phyloP scores from a whole-genome alignment of 2,113 vertebrate species.

The Nesogale talazaci region DNA sequence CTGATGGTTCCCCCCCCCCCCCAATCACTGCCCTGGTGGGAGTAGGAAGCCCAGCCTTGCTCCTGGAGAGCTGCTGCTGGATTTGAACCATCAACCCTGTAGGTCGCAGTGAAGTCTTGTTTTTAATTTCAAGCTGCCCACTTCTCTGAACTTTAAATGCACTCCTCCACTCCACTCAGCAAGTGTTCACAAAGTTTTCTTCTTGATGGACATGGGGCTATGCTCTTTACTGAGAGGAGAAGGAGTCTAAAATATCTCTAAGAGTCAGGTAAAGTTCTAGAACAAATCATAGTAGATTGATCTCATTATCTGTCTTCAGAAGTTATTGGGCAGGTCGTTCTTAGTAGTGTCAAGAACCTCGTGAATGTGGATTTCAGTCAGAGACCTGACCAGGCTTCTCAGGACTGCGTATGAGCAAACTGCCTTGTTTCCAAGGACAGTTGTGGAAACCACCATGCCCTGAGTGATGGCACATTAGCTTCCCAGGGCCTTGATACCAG shows the following conservation, averaged over 20 bases:
- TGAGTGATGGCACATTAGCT: not conserved
- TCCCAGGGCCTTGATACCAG: not conserved
- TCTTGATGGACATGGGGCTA: not conserved
- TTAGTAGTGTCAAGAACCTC: not conserved
- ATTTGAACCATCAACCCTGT: too few relatives aligned
- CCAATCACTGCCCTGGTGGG: too few relatives aligned
- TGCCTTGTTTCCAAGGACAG: not conserved
- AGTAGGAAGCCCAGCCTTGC: too few relatives aligned
- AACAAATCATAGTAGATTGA: not conserved
- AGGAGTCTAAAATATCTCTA: not conserved
- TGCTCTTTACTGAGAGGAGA: not conserved
- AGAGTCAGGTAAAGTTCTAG: not conserved
- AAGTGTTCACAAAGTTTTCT: slow-evolving; percentile 36
- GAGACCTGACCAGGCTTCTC: not conserved
- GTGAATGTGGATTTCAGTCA: not conserved
- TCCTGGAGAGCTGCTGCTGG: too few relatives aligned
- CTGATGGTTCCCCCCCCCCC: too few relatives aligned
- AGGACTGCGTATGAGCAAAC: not conserved
- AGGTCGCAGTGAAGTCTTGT: not conserved
- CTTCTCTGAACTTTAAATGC: slow-evolving; percentile 32
- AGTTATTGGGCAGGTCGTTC: not conserved
- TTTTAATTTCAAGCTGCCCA: slow-evolving; percentile 39
- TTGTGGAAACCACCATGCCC: not conserved
- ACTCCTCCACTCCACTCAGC: not conserved
- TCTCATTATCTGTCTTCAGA: slow-evolving; percentile 18